Evolutionary conservation across 2,888 invertebrate species (phyloP), one percentile per base, ranked within the genome.

Genomic region (Sicus ferrugineus): DNA sequence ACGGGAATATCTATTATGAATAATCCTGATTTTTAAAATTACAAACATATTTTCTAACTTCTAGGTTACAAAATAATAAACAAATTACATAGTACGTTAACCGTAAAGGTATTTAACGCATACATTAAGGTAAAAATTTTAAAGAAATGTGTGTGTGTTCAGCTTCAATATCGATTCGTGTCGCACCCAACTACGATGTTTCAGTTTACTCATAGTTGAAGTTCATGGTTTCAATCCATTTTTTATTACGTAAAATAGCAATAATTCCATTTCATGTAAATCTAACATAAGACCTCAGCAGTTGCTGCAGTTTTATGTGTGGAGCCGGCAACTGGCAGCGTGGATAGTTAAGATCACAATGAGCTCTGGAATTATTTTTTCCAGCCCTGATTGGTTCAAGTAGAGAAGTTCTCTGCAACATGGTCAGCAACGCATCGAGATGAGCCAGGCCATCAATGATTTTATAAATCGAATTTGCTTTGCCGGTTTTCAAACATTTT

Each of bases 361-460:
- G 66, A n/a, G 69, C 59, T 70, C 67, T 71, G 16, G 68, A 75
- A 2, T 81, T 83, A 1, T 74, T 73, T 62, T 85, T 81, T 0
- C 88, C 89, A 0, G 85, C 81, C 67, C 86, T 84, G 28, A 89
- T 80, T 1, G 89, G 89, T 50, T 87, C 86, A 21, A 86, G 85
- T 2, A 89, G 80, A 0, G 87, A 84, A 0, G 88, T 87, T 0
- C 88, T 87, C 31, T 86, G 84, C 63, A 89, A 80, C 42, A 84
- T 76, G 59, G 81, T 75, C 16, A 82, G 74, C 7, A 88, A 52
- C 87, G 87, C 87, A n/a, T 80, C 74, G 69, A 82, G 87, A 74
- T 85, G 86, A 26, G 85, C 81, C 7, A 88, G 64, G 2, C 87
- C 88, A 74, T 88, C 87, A 9, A 89, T 77, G 52, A 89, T 84